phyloP scores from a whole-genome alignment of 2,888 invertebrate species.

The Anaspis maculata region DNA sequence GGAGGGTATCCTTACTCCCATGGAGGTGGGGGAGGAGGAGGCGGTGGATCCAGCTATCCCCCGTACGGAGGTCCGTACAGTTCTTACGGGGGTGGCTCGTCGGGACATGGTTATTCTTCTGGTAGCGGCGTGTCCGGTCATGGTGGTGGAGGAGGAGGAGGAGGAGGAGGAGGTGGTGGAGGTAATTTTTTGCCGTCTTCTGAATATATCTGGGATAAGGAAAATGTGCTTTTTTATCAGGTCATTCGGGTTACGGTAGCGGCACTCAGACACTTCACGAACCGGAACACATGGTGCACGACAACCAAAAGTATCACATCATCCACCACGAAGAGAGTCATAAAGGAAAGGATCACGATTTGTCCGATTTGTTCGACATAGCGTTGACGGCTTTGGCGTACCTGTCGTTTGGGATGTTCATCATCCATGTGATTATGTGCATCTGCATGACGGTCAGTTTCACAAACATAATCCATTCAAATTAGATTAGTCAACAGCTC shows the following conservation, averaged over 20 bases:
- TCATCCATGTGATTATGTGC: slow-evolving; percentile 71
- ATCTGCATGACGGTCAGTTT: slow-evolving; percentile 51
- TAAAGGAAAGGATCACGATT: slow-evolving; percentile 50
- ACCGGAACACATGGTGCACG: slow-evolving; percentile 20
- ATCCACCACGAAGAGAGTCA: slow-evolving; percentile 24
- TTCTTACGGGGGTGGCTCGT: slow-evolving; percentile 5
- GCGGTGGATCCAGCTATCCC: slow-evolving; percentile 7
- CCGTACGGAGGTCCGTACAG: not conserved
- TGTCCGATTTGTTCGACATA: slow-evolving; percentile 70
- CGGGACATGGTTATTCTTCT: not conserved
- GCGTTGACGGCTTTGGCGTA: slow-evolving; percentile 75
- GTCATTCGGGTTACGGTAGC: slow-evolving; percentile 34
- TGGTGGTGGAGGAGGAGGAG: slow-evolving; percentile 3
- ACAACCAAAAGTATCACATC: slow-evolving; percentile 28
- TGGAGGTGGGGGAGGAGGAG: slow-evolving; percentile 15
- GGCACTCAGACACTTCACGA: slow-evolving; percentile 14
- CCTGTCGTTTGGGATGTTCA: slow-evolving; percentile 71
- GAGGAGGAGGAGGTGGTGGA: slow-evolving; percentile 7
- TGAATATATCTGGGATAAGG: too few relatives aligned
- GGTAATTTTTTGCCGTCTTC: slow-evolving; percentile 1
- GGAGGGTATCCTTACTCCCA: slow-evolving; percentile 11
- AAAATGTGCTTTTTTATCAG: too few relatives aligned
- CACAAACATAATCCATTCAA: slow-evolving; percentile 9
- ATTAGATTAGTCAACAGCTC: too few relatives aligned
- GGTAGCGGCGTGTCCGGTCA: slow-evolving; percentile 8